phyloP scores from a whole-genome alignment of 2,113 vertebrate genomes.

The Tinamus guttatus region DNA sequence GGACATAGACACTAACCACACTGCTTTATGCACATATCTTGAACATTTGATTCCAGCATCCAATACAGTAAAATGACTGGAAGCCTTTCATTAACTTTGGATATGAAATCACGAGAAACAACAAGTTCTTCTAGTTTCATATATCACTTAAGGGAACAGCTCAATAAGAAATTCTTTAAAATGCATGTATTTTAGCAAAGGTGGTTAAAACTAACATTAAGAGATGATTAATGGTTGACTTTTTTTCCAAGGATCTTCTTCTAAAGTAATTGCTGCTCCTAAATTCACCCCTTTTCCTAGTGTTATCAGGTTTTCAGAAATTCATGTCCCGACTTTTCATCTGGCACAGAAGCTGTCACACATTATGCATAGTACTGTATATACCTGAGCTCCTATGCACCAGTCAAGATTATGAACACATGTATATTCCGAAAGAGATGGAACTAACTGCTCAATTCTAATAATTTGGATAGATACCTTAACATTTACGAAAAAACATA shows the following conservation, averaged over 20 bases:
- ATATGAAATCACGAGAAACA: not conserved
- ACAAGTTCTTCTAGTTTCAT: not conserved
- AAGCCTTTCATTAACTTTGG: not conserved
- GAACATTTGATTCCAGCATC: not conserved
- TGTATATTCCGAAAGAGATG: not conserved
- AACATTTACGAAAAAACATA: not conserved
- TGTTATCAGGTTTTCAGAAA: not conserved
- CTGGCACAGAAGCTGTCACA: not conserved
- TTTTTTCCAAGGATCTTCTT: not conserved
- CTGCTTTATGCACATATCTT: not conserved
- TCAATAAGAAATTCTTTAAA: not conserved
- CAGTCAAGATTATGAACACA: not conserved
- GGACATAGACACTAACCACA: not conserved
- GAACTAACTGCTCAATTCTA: not conserved
- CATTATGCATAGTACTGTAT: not conserved
- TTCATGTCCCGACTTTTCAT: not conserved
- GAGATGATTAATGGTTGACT: not conserved
- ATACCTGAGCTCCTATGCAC: not conserved
- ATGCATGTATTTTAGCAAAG: not conserved
- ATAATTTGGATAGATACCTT: not conserved
- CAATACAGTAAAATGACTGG: not conserved
- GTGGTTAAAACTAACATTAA: not conserved
- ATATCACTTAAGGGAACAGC: not conserved
- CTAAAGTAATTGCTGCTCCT: not conserved
- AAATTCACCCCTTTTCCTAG: not conserved